phyloP scores from a whole-genome alignment of 2,797 vertebrate genomes.

The Delichon dasypus region DNA sequence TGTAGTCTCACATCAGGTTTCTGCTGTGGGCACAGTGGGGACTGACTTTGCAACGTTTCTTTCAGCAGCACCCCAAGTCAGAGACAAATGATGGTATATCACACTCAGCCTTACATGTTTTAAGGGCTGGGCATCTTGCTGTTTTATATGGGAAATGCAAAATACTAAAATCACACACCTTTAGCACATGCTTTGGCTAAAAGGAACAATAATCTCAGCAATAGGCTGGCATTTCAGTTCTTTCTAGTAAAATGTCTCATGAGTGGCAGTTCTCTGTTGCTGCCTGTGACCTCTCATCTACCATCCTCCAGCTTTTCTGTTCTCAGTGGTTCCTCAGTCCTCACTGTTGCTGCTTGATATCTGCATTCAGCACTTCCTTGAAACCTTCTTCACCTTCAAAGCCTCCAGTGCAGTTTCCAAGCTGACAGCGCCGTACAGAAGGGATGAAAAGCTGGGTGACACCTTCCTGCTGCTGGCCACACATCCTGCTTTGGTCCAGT shows the following conservation, averaged over 20 bases:
- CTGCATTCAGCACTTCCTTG: background rate
- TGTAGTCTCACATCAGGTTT: background rate
- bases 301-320: background rate
- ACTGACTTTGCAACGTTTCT: background rate
- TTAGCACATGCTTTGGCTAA: fast-evolving
- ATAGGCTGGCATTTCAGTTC: background rate
- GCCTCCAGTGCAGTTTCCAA: background rate
- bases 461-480: background rate
- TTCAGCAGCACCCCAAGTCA: background rate
- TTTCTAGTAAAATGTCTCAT: background rate
- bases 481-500: background rate
- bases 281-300: background rate
- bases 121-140: background rate
- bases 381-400: background rate
- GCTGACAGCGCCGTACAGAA: background rate
- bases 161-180: background rate
- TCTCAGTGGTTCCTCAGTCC: background rate
- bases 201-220: background rate
- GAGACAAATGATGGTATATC: background rate
- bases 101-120: background rate
- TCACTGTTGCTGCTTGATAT: background rate
- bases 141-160: background rate
- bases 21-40: background rate
- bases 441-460: background rate
- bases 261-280: background rate